Conservation (phyloP, 2,113 vertebrate species). For the Centropus unirufus region DNA sequence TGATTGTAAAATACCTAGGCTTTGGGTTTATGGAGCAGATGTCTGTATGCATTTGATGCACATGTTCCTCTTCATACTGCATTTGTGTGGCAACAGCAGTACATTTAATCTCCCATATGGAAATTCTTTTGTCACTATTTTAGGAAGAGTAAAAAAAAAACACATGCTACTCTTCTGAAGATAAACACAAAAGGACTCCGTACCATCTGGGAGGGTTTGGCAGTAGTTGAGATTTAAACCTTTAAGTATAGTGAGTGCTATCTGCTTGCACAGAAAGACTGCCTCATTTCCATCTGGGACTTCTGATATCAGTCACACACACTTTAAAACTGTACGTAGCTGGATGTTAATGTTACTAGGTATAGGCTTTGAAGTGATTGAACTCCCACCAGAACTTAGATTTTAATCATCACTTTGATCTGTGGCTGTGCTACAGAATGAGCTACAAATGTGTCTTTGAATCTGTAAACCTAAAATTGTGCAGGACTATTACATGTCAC, state of each 20-base stretch:
- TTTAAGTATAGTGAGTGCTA: constrained; percentile 31
- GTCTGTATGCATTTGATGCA: neutral
- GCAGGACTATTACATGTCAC: constrained; percentile 11
- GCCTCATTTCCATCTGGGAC: constrained; percentile 24
- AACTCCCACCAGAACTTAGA: constrained; percentile 61
- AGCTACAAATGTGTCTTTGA: constrained; percentile 56
- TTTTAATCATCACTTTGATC: constrained; percentile 74
- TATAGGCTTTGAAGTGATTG: constrained; percentile 69
- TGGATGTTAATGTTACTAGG: constrained; percentile 59
- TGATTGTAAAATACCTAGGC: neutral
- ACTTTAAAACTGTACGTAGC: constrained; percentile 46
- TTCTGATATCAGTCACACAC: neutral
- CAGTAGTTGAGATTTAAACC: neutral
- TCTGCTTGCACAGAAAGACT: constrained; percentile 36
- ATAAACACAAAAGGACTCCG: constrained; percentile 6
- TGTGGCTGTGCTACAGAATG: constrained; percentile 50
- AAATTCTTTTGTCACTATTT: neutral
- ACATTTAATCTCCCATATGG: constrained; percentile 5
- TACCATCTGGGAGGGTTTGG: neutral
- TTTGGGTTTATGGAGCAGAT: neutral
- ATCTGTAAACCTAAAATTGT: constrained; percentile 57
- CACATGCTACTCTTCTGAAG: neutral
- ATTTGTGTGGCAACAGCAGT: neutral
- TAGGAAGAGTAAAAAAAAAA: neutral
- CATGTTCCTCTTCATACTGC: neutral